These are phyloP conservation scores for Chloebia gouldiae DNA, from an alignment of 2,113 vertebrate species.

Conservation along the genomic window DNA sequence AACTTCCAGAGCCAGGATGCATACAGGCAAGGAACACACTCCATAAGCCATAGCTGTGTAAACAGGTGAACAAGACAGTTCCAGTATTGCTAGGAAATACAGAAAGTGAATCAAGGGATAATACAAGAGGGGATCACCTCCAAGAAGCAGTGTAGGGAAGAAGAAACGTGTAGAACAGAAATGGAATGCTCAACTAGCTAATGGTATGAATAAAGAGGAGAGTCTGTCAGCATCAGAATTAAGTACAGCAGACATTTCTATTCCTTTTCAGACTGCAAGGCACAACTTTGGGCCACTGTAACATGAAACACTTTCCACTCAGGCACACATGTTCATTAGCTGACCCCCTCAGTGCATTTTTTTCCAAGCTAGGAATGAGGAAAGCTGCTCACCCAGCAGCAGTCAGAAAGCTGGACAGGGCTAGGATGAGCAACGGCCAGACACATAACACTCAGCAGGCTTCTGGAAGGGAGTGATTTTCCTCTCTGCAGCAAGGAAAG, in stretches of 20 bases:
- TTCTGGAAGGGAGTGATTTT: slow-evolving; percentile 40
- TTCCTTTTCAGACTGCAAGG: neutral
- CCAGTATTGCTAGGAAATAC: neutral
- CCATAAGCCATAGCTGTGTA: neutral
- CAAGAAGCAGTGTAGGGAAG: neutral
- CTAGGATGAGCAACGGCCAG: neutral
- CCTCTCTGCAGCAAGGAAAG: slow-evolving; percentile 52
- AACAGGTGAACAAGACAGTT: neutral
- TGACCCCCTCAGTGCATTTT: neutral
- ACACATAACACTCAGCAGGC: neutral
- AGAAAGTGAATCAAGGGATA: neutral
- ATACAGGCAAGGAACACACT: neutral
- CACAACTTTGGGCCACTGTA: neutral
- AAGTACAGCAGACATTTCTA: neutral
- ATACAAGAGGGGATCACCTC: neutral
- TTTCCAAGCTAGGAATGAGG: neutral
- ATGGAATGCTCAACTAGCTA: neutral
- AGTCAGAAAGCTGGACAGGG: slow-evolving; percentile 33
- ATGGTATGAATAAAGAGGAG: neutral
- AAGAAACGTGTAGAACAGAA: neutral
- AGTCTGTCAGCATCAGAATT: neutral
- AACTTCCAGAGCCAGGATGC: neutral
- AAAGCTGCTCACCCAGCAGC: neutral
- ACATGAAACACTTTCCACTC: neutral
- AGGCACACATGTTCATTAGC: neutral